phyloP scores from a whole-genome alignment of 2,888 invertebrate genomes.

The Eupelmus urozonus region DNA sequence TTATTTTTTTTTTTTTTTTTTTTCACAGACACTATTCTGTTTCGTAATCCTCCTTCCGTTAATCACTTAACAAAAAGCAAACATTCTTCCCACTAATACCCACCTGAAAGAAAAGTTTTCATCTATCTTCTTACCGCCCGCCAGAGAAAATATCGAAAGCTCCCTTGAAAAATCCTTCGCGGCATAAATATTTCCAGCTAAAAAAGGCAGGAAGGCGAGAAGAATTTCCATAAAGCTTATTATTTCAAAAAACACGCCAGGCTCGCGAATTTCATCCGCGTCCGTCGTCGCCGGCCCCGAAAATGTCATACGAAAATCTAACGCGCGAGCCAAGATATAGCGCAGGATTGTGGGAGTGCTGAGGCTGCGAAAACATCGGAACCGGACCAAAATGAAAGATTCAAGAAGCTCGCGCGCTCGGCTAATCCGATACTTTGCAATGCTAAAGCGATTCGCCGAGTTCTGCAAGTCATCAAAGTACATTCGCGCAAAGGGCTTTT shows the following conservation, averaged over 20 bases:
- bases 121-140: neutral
- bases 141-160: slow-evolving; percentile 30
- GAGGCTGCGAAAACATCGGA: slow-evolving; percentile 53
- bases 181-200: slow-evolving; percentile 23
- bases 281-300: neutral
- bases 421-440: slow-evolving; percentile 66
- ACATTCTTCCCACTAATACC: too few relatives aligned
- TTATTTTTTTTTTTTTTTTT: too few relatives aligned
- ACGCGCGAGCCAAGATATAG: neutral
- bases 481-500: neutral
- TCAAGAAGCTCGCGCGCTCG: slow-evolving; percentile 56
- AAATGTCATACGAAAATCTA: slow-evolving; percentile 32
- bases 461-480: slow-evolving; percentile 50
- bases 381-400: slow-evolving; percentile 57
- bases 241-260: slow-evolving; percentile 43
- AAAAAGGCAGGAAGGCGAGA: neutral
- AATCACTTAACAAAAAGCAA: too few relatives aligned
- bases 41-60: too few relatives aligned
- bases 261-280: slow-evolving; percentile 17
- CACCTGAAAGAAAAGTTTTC: too few relatives aligned
- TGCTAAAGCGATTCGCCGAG: slow-evolving; percentile 58
- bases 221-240: slow-evolving; percentile 7
- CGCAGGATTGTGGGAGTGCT: slow-evolving; percentile 45
- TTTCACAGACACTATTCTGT: too few relatives aligned
- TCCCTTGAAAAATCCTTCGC: slow-evolving; percentile 37